A percentile compares a stretch with the other conserved stretches of the same genome.
These are phyloP conservation scores for Vanessa tameamea DNA, from an alignment of 1,140 invertebrate genomes.

Conservation along the genomic window DNA sequence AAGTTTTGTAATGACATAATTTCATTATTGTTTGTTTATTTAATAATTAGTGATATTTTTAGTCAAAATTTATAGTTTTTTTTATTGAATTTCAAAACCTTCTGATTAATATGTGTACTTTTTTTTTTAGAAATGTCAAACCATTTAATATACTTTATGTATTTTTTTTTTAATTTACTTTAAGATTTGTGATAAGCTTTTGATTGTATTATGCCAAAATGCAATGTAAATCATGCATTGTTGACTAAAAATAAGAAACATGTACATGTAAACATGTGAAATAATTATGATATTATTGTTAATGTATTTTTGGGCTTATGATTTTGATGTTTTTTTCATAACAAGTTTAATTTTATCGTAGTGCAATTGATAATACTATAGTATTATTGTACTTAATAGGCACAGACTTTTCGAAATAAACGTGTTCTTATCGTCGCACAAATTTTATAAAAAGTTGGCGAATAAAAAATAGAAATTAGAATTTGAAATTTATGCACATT, in stretches of 20 bases:
- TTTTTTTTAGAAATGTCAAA: neutral
- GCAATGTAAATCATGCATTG: too few species aligned
- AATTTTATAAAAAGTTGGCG: slow-evolving; percentile 10
- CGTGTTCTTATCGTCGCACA: slow-evolving; percentile 7
- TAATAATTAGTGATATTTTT: neutral
- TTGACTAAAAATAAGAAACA: too few species aligned
- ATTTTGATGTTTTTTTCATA: too few species aligned
- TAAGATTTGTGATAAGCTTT: too few species aligned
- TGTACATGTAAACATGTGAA: too few species aligned
- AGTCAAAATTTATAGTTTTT: slow-evolving; percentile 1
- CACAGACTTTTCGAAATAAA: slow-evolving; percentile 7
- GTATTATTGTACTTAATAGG: neutral
- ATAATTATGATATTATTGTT: too few species aligned
- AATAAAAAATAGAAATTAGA: slow-evolving; percentile 4
- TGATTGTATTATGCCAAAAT: too few species aligned
- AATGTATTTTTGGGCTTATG: too few species aligned
- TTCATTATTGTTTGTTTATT: neutral
- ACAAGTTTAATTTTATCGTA: too few species aligned
- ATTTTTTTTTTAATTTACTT: too few species aligned
- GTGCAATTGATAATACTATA: neutral
- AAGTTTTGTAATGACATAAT: neutral
- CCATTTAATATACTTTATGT: neutral
- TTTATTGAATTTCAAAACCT: neutral
- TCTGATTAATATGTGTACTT: neutral
- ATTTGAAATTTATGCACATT: slow-evolving; percentile 4